phyloP scores from a whole-genome alignment of 1,140 invertebrate genomes.

The Aphelenchoides besseyi region DNA sequence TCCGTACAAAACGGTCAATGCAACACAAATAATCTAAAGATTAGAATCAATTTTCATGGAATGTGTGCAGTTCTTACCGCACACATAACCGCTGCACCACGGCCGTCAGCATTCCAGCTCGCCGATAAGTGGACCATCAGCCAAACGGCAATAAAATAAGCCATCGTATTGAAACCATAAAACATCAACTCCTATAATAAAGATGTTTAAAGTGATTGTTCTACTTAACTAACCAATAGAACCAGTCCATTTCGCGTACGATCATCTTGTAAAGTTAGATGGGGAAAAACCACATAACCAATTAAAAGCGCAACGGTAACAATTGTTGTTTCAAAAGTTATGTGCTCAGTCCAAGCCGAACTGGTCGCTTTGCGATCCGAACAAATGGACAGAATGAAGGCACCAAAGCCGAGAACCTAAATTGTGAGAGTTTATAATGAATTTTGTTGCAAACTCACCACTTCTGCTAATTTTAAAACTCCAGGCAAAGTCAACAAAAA shows the following conservation, averaged over 20 bases:
- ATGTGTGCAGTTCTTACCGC: conserved; percentile 41
- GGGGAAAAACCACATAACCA: conserved; percentile 61
- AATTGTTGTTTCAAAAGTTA: conserved; percentile 59
- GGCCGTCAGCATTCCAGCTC: conserved; percentile 58
- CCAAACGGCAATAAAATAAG: conserved; percentile 61
- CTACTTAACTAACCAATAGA: conserved; percentile 46
- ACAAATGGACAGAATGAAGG: conserved; percentile 61
- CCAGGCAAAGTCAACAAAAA: conserved; percentile 56
- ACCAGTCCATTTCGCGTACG: conserved; percentile 56
- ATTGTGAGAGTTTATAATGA: conserved; percentile 6
- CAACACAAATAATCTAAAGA: conserved; percentile 57
- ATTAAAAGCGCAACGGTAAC: conserved; percentile 51
- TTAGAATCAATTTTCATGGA: not conserved
- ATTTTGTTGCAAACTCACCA: conserved; percentile 36
- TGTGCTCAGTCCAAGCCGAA: conserved; percentile 61
- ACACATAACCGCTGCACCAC: conserved; percentile 60
- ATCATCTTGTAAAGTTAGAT: conserved; percentile 58
- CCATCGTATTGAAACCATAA: conserved; percentile 59
- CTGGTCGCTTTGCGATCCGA: conserved; percentile 57
- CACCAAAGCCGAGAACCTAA: conserved; percentile 55
- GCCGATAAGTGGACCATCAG: conserved; percentile 62
- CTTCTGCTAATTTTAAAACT: conserved; percentile 59
- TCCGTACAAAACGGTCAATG: conserved; percentile 54
- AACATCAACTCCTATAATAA: conserved; percentile 57
- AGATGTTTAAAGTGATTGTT: conserved; percentile 11